Evolutionary conservation across 1,140 invertebrate species (phyloP).

Genomic region (Branchinecta lynchi): DNA sequence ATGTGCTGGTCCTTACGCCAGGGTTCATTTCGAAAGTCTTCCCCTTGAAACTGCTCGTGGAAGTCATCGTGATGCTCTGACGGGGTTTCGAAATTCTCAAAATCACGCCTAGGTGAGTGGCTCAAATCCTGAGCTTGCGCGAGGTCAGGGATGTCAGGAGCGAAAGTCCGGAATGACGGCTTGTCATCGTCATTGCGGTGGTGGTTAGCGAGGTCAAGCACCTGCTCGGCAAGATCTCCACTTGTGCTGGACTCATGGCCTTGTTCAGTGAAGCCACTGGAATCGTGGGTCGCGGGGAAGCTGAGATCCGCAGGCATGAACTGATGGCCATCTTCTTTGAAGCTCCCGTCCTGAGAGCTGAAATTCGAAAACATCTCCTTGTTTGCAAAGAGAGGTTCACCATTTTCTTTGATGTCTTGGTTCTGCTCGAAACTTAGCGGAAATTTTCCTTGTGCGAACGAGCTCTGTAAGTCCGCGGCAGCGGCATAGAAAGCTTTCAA

Average conservation of each 20-base stretch:
- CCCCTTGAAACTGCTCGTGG: neutral
- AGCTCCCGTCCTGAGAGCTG: neutral
- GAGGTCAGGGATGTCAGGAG: neutral
- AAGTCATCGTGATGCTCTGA: neutral
- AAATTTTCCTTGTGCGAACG: constrained; percentile 3
- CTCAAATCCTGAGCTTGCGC: neutral
- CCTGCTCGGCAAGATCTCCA: neutral
- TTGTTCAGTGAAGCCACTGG: neutral
- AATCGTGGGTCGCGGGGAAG: neutral
- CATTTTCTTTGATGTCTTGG: constrained; percentile 8
- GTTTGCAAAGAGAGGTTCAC: neutral
- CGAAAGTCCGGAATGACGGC: neutral
- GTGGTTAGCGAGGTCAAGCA: neutral
- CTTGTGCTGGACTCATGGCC: neutral
- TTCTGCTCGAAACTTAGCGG: neutral
- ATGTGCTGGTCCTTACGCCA: neutral
- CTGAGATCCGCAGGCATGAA: constrained; percentile 5
- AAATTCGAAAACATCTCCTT: constrained; percentile 2
- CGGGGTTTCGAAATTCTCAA: neutral
- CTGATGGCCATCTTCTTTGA: neutral
- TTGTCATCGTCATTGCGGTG: neutral
- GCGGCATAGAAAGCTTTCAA: neutral
- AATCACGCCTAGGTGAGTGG: neutral
- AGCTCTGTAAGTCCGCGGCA: neutral
- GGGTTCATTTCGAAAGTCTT: neutral